Evolutionary conservation across 2,797 vertebrate species (phyloP).

Genomic region (Sebastolobus altivelis): DNA sequence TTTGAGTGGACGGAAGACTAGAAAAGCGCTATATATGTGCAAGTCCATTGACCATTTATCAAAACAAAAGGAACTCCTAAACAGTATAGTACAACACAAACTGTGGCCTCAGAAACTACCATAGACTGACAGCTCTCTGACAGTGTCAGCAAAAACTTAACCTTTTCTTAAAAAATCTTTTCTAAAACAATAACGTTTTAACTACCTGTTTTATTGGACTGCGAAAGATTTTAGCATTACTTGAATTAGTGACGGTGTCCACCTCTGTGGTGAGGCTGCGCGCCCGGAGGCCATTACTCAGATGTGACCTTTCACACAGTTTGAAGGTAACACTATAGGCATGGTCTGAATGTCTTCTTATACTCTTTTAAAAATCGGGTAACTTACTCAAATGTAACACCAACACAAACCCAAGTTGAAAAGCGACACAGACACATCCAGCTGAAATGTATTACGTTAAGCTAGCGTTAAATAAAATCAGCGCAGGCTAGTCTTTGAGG

Average conservation of each 20-base stretch:
- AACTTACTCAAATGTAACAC: neutral
- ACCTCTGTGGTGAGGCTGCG: neutral
- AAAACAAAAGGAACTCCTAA: no score
- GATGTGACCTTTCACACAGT: constrained; percentile 56
- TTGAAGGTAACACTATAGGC: constrained; percentile 5
- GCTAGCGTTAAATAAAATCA: neutral
- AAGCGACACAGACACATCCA: neutral
- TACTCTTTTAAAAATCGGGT: rapidly evolving
- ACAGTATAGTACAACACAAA: neutral
- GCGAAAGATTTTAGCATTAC: neutral
- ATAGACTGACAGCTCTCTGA: neutral
- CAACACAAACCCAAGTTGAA: neutral
- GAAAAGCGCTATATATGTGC: no score
- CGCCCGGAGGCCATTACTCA: neutral
- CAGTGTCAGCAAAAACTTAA: neutral
- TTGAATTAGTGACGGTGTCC: neutral
- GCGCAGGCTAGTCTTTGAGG: neutral
- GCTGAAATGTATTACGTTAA: rapidly evolving
- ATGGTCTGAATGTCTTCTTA: no score
- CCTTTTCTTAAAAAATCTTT: no score
- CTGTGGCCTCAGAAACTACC: neutral
- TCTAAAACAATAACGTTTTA: neutral
- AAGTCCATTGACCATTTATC: no score
- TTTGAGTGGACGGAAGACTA: no score
- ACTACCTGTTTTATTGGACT: neutral